Conservation (phyloP, 2,888 invertebrate genomes). For the Drosophila subsilvestris region DNA sequence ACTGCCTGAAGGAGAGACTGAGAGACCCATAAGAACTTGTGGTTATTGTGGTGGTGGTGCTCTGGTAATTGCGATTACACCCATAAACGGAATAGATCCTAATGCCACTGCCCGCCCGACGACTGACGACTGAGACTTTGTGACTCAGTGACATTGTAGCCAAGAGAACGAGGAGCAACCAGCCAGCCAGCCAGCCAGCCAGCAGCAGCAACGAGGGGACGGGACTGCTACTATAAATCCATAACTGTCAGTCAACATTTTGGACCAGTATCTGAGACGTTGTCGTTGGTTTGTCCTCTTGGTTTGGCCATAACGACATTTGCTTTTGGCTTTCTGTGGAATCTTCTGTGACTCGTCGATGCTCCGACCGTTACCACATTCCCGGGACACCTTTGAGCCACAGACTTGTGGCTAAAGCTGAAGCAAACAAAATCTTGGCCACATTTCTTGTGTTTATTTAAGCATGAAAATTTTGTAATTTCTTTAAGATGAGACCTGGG, state of each 20-base stretch:
- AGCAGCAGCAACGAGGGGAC: conserved; percentile 21
- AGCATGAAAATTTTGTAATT: conserved; percentile 61
- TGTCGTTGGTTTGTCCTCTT: conserved; percentile 33
- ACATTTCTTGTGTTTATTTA: conserved; percentile 59
- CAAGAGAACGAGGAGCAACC: conserved; percentile 38
- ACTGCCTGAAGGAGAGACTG: conserved; percentile 19
- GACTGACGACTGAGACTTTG: conserved; percentile 6
- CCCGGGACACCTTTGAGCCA: conserved; percentile 65
- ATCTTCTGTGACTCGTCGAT: conserved; percentile 4
- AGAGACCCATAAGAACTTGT: conserved; percentile 18
- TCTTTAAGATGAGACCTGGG: conserved; percentile 5
- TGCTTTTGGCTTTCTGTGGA: conserved; percentile 27
- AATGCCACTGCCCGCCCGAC: conserved; percentile 24
- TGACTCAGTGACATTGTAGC: conserved; percentile 77
- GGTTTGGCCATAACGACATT: conserved; percentile 73
- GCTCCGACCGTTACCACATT: conserved; percentile 74
- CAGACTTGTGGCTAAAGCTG: conserved; percentile 4
- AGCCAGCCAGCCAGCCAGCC: conserved; percentile 11
- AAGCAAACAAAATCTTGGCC: conserved; percentile 31
- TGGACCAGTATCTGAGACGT: conserved; percentile 72
- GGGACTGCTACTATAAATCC: conserved; percentile 76
- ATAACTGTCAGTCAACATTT: conserved; percentile 76
- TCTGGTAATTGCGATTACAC: conserved; percentile 60
- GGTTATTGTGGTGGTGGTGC: conserved; percentile 12
- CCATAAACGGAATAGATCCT: conserved; percentile 68